phyloP scores from a whole-genome alignment of 1,140 invertebrate genomes.

The Ladona fulva region DNA sequence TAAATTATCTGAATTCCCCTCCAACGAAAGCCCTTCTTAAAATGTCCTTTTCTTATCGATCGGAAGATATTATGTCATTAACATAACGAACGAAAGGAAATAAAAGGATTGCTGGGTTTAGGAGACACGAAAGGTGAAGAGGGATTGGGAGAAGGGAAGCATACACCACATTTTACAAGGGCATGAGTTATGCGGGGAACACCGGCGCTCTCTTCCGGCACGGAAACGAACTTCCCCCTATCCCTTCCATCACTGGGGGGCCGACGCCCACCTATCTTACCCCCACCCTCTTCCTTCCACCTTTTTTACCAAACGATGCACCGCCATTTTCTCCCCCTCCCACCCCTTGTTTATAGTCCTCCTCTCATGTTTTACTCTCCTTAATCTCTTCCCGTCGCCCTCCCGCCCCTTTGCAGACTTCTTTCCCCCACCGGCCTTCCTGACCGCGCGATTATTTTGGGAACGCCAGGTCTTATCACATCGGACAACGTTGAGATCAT shows the following conservation, averaged over 20 bases:
- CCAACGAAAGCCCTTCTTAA: too few relatives aligned
- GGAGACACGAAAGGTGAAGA: not conserved
- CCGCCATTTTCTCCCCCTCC: not conserved
- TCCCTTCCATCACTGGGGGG: too few relatives aligned
- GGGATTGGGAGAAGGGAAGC: not conserved
- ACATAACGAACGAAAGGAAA: too few relatives aligned
- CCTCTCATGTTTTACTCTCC: not conserved
- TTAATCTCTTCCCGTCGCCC: not conserved
- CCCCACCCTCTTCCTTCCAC: not conserved
- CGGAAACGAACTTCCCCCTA: not conserved
- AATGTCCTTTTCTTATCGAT: too few relatives aligned
- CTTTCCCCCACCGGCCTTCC: not conserved
- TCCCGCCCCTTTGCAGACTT: not conserved
- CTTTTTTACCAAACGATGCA: not conserved
- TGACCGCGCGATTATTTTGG: not conserved
- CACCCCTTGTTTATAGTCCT: not conserved
- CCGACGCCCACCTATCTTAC: not conserved
- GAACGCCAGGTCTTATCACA: not conserved
- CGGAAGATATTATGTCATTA: too few relatives aligned
- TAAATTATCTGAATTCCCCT: too few relatives aligned
- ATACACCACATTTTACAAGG: not conserved
- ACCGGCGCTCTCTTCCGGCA: not conserved
- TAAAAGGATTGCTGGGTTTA: not conserved
- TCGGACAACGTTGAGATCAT: not conserved
- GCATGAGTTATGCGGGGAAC: slow-evolving; percentile 2